These are phyloP conservation scores for Brachyhypopomus gauderio DNA, from an alignment of 2,113 vertebrate species.

Conservation along the genomic window DNA sequence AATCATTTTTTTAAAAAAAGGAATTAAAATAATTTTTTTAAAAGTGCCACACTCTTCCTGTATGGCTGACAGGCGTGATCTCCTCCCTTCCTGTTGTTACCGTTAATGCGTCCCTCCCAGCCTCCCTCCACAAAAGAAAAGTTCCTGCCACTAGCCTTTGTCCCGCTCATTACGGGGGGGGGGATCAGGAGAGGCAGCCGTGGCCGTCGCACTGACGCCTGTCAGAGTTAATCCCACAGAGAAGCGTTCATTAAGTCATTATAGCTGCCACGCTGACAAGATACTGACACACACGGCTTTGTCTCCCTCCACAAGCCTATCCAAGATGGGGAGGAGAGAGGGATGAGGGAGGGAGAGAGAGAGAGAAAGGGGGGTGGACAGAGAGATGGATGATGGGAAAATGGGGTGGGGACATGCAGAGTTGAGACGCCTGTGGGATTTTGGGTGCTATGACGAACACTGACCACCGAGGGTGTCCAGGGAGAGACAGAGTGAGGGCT, in stretches of 20 bases:
- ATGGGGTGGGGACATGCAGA: background rate
- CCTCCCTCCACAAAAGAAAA: conserved; percentile 39
- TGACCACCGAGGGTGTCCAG: background rate
- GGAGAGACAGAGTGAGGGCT: background rate
- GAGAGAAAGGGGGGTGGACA: conserved; percentile 19
- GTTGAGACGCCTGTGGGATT: background rate
- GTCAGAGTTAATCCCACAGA: conserved; percentile 78
- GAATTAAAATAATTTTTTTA: background rate
- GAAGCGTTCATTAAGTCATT: conserved; percentile 86
- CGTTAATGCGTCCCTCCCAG: conserved; percentile 41
- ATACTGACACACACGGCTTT: conserved; percentile 54
- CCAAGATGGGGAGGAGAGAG: conserved; percentile 45
- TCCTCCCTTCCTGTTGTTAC: conserved; percentile 31
- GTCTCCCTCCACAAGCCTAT: conserved; percentile 38
- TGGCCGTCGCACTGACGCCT: conserved; percentile 72
- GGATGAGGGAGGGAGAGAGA: conserved; percentile 40
- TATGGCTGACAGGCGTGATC: conserved; percentile 41
- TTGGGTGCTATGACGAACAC: background rate
- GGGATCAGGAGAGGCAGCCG: conserved; percentile 56
- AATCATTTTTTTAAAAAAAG: background rate
- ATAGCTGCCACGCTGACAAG: conserved; percentile 75
- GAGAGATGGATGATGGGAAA: background rate
- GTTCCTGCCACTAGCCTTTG: conserved; percentile 64
- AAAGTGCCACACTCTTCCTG: conserved; percentile 5
- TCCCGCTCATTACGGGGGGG: conserved; percentile 63